Conservation (phyloP, 1,140 invertebrate genomes). For the Brachionus manjavacas region DNA sequence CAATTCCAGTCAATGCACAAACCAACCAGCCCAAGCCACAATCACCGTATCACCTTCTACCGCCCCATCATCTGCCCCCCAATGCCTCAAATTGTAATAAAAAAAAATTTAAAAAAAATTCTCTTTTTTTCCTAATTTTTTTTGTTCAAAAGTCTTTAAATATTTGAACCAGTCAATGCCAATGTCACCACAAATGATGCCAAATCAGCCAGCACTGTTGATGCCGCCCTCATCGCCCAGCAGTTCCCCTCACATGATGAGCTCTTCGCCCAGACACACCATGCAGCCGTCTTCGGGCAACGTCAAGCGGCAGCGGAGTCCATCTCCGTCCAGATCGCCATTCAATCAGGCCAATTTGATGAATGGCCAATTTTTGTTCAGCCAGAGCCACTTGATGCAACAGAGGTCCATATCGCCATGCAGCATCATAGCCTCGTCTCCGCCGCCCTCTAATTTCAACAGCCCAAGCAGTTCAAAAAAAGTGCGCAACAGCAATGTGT, state of each 20-base stretch:
- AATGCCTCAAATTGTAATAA: neutral
- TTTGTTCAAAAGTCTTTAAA: neutral
- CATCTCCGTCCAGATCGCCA: conserved; percentile 1
- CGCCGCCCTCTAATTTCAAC: neutral
- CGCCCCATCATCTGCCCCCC: neutral
- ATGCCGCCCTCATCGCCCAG: neutral
- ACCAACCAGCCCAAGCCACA: neutral
- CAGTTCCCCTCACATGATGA: neutral
- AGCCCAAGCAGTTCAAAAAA: conserved; percentile 6
- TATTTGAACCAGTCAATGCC: neutral
- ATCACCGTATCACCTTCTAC: neutral
- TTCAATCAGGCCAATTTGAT: neutral
- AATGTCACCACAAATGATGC: neutral
- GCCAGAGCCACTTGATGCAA: conserved; percentile 11
- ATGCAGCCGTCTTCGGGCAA: neutral
- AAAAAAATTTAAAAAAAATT: neutral
- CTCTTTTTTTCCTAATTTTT: neutral
- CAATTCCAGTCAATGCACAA: neutral
- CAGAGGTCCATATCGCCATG: neutral
- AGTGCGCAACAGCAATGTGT: neutral
- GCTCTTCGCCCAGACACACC: neutral
- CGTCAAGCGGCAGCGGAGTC: neutral
- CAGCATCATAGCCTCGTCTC: neutral
- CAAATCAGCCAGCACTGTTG: neutral
- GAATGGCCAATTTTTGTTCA: conserved; percentile 6